phyloP scores from a whole-genome alignment of 2,797 vertebrate genomes.

The Sebastes elongatus region DNA sequence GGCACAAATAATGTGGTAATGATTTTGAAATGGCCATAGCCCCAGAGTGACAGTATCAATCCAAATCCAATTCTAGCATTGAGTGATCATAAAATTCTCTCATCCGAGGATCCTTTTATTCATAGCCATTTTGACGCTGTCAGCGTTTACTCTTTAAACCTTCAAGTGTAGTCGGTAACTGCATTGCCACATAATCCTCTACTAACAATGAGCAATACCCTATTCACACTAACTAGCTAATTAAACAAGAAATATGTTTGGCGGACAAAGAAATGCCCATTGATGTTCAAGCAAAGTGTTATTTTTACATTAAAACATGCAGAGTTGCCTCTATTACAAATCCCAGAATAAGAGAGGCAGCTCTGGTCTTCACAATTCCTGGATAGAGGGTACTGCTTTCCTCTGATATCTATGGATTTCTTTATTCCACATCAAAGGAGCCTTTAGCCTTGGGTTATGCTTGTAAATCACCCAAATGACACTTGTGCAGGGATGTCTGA shows the following conservation, averaged over 20 bases:
- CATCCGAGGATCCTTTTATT: slow-evolving; percentile 38
- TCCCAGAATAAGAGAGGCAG: slow-evolving; percentile 30
- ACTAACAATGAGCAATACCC: slow-evolving; percentile 54
- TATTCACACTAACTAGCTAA: slow-evolving; percentile 61
- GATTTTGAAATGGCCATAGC: slow-evolving; percentile 8
- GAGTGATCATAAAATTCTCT: slow-evolving; percentile 28
- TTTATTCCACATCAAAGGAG: slow-evolving; percentile 69
- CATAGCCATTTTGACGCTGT: slow-evolving; percentile 36
- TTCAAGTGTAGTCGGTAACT: slow-evolving; percentile 8
- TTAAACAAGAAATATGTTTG: slow-evolving; percentile 67
- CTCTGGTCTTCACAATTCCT: slow-evolving; percentile 35
- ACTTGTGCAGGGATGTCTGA: slow-evolving; percentile 60
- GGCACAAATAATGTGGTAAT: slow-evolving; percentile 9
- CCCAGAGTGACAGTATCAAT: slow-evolving; percentile 21
- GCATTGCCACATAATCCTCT: slow-evolving; percentile 36
- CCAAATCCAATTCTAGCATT: slow-evolving; percentile 27
- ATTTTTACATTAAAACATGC: slow-evolving; percentile 67
- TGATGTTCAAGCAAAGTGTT: slow-evolving; percentile 61
- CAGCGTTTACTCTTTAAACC: slow-evolving; percentile 49
- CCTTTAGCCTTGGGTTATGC: slow-evolving; percentile 64
- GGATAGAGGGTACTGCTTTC: slow-evolving; percentile 32
- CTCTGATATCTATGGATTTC: slow-evolving; percentile 62
- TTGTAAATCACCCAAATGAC: slow-evolving; percentile 77
- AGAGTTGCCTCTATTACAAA: slow-evolving; percentile 35
- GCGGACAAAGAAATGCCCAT: slow-evolving; percentile 37